Percentiles rank a stretch among this genome's conserved stretches.
phyloP scores from a whole-genome alignment of 2,797 vertebrate genomes.

The Bradypus variegatus region DNA sequence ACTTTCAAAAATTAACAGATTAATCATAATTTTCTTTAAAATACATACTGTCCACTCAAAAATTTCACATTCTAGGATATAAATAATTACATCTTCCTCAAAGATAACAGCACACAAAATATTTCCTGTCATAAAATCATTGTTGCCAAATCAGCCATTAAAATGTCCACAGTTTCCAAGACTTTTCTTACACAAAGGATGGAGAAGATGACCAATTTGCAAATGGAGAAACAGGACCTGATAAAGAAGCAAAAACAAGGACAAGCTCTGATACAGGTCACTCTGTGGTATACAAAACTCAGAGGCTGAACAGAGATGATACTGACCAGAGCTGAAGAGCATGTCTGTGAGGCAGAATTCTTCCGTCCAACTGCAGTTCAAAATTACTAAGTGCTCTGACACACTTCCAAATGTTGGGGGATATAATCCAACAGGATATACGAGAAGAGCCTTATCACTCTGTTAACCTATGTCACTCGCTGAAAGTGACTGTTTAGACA shows the following conservation, averaged over 20 bases:
- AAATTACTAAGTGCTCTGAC: neutral
- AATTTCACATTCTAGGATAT: conserved; percentile 66
- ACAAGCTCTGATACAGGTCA: neutral
- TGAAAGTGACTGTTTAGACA: neutral
- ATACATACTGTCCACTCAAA: conserved; percentile 45
- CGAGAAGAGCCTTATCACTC: neutral
- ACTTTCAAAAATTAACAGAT: conserved; percentile 63
- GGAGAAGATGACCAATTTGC: neutral
- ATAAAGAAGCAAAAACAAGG: neutral
- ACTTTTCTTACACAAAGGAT: conserved; percentile 15
- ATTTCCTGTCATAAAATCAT: conserved; percentile 30
- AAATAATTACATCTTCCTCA: conserved; percentile 30
- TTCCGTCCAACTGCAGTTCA: neutral
- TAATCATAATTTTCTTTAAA: conserved; percentile 62
- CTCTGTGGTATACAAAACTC: neutral
- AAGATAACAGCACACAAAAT: conserved; percentile 31
- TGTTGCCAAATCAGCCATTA: conserved; percentile 41
- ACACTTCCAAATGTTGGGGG: neutral
- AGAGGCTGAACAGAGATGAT: neutral
- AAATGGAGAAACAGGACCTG: neutral
- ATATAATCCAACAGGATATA: neutral
- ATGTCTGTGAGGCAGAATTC: neutral
- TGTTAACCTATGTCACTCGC: neutral
- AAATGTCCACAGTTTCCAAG: neutral
- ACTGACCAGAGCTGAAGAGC: neutral